Percentiles rank a stretch among this genome's conserved stretches.
Conservation (phyloP, 1,140 invertebrate genomes). For the Drosophila pallidifrons region DNA sequence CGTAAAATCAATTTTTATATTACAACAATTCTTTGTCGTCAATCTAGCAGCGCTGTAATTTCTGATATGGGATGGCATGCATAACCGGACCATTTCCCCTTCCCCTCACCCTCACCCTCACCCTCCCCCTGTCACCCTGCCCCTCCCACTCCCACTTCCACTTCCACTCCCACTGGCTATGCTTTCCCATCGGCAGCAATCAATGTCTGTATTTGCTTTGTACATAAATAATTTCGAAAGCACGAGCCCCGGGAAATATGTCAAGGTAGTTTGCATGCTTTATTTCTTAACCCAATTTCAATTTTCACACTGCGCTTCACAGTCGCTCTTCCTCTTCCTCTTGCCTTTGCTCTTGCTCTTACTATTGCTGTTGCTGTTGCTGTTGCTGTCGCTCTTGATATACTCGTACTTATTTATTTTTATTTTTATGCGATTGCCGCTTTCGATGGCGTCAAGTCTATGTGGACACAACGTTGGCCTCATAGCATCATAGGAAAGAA, state of each 20-base stretch:
- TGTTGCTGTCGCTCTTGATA: constrained; percentile 13
- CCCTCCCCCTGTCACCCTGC: background rate
- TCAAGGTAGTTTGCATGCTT: constrained; percentile 81
- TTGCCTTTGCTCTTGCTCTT: constrained; percentile 23
- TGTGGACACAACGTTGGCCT: too few species aligned
- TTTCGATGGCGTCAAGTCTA: too few species aligned
- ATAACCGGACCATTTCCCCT: background rate
- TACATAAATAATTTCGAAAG: constrained; percentile 58
- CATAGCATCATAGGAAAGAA: too few species aligned
- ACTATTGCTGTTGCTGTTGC: constrained; percentile 20
- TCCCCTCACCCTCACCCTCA: background rate
- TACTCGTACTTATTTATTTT: constrained; percentile 8
- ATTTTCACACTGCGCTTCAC: constrained; percentile 30
- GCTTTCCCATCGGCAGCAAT: constrained; percentile 4
- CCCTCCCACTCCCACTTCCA: background rate
- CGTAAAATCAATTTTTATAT: constrained; percentile 53
- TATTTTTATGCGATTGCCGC: constrained; percentile 1
- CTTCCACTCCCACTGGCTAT: background rate
- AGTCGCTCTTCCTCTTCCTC: constrained; percentile 7
- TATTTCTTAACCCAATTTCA: constrained; percentile 75
- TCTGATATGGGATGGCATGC: constrained; percentile 24
- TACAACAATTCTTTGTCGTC: constrained; percentile 47
- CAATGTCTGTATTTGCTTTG: constrained; percentile 38
- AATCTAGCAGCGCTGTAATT: constrained; percentile 7
- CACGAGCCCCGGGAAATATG: constrained; percentile 51